phyloP scores from a whole-genome alignment of 1,140 invertebrate species.

The Drosophila parvula region DNA sequence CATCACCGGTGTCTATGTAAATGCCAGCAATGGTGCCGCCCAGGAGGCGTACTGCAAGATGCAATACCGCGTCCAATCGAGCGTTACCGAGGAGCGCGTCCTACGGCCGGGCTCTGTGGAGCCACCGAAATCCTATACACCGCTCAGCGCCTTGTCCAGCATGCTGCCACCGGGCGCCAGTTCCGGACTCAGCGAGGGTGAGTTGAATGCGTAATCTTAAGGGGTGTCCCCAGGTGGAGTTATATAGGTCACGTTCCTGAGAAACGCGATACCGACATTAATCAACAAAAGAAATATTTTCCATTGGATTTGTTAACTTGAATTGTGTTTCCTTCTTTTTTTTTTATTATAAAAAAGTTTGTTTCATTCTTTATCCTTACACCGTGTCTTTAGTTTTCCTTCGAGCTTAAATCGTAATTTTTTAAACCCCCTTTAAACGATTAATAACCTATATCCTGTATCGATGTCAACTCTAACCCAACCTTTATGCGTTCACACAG shows the following conservation, averaged over 20 bases:
- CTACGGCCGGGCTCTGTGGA: conserved; percentile 90
- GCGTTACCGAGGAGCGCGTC: conserved; percentile 83
- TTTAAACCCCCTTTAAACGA: too few relatives aligned
- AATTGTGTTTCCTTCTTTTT: not conserved
- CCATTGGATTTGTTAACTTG: too few relatives aligned
- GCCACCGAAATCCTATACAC: conserved; percentile 92
- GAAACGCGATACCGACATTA: not conserved
- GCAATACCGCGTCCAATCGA: conserved; percentile 88
- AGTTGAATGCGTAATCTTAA: conserved; percentile 24
- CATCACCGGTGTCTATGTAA: conserved; percentile 92
- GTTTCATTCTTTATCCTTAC: too few relatives aligned
- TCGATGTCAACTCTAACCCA: too few relatives aligned
- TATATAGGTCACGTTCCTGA: not conserved
- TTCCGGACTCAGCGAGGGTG: conserved; percentile 68
- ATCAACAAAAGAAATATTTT: not conserved
- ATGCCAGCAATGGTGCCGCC: conserved; percentile 89
- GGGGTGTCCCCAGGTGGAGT: not conserved
- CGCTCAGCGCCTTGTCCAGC: conserved; percentile 92
- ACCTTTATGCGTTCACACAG: conserved; percentile 8
- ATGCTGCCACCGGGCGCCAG: conserved; percentile 91
- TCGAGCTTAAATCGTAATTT: too few relatives aligned
- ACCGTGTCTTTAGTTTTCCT: not conserved
- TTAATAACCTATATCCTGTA: too few relatives aligned
- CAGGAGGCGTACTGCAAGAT: conserved; percentile 93
- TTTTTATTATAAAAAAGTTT: not conserved